A percentile compares a stretch with the other conserved stretches of the same genome.
Conservation (phyloP, 2,113 vertebrate species). For the Myrmecobius fasciatus region DNA sequence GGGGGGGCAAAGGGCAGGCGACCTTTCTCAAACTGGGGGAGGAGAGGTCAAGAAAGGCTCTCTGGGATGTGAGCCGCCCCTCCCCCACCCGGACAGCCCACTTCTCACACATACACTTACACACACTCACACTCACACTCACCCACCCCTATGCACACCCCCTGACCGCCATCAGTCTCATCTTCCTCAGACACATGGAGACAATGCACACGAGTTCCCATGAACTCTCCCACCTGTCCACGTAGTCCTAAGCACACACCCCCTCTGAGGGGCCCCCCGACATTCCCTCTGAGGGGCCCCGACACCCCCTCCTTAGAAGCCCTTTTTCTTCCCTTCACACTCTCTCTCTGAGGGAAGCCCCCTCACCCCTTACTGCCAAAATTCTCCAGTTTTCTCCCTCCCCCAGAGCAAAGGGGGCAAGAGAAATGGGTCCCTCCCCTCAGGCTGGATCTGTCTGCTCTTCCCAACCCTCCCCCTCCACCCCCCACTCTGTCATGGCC, state of each 20-base stretch:
- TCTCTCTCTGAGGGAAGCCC: not conserved
- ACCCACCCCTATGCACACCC: too few relatives aligned
- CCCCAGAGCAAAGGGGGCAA: not conserved
- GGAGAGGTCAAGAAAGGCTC: not conserved
- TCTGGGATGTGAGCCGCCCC: not conserved
- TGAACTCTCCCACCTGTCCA: not conserved
- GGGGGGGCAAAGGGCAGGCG: not conserved
- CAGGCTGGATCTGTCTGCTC: not conserved
- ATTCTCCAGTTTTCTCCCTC: not conserved
- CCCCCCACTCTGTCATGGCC: not conserved
- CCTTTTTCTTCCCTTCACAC: not conserved
- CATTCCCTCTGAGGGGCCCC: not conserved
- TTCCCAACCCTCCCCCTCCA: not conserved
- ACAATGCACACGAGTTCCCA: not conserved
- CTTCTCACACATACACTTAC: too few relatives aligned
- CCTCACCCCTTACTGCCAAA: not conserved
- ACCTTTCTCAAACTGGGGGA: not conserved
- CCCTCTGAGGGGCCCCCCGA: not conserved
- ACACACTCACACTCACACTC: too few relatives aligned
- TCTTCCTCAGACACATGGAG: not conserved
- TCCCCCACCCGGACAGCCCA: not conserved
- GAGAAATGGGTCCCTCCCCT: not conserved
- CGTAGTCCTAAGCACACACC: not conserved
- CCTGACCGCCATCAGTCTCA: not conserved
- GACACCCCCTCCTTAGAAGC: not conserved